Base-by-base conservation (phyloP, 2,888 invertebrate species). In the Stomorhina lunata region DNA sequence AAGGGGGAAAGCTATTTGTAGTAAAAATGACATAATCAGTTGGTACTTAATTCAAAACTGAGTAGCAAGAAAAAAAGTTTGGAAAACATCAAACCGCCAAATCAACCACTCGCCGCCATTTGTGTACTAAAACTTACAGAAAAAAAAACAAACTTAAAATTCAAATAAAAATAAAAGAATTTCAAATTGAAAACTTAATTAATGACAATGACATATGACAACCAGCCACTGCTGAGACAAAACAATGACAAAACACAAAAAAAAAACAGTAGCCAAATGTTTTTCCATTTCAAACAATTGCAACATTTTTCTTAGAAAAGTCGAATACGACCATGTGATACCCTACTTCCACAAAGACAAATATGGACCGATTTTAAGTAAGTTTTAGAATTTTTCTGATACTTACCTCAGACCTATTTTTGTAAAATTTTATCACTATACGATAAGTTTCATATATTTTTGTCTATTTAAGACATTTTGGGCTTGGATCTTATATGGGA, bases 171-270 rank as follows among this genome's bases (percentile, higher is more conserved):
- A 73, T 45, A 50, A 80, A 72, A 66, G 79, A 80, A 73, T 80
- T 80, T 68, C 43, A 61, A 79, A 82, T 61, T 82, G 66, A 82
- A 82, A 82, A 82, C 82, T 82, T 82, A 82, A 82, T 82, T 82
- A 82, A 79, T 79, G 75, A 79, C 79, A 82, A 45, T 82, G 82
- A 82, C 82, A 82, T 76, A 66, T 76, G 65, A 45, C 55, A 65
- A 48, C 66, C n/a, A 17, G 12, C 72, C 25, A 53, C 59, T 37
- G 29, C 43, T n/a, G n/a, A n/a, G n/a, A n/a, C n/a, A n/a, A n/a
- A 55, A 71, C 45, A 78, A 57, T 63, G 25, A 69, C 53, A 77
- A 43, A 69, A 57, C 43, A 61, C n/a, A 50, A 48, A 48, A 59
- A 72, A 68, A 72, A 29, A 48, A 22, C 72, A 72, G 59, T 66